A percentile compares a stretch with the other conserved stretches of the same genome.
These are phyloP conservation scores for Campoplex nolae DNA, from an alignment of 2,888 invertebrate genomes.

Conservation along the genomic window DNA sequence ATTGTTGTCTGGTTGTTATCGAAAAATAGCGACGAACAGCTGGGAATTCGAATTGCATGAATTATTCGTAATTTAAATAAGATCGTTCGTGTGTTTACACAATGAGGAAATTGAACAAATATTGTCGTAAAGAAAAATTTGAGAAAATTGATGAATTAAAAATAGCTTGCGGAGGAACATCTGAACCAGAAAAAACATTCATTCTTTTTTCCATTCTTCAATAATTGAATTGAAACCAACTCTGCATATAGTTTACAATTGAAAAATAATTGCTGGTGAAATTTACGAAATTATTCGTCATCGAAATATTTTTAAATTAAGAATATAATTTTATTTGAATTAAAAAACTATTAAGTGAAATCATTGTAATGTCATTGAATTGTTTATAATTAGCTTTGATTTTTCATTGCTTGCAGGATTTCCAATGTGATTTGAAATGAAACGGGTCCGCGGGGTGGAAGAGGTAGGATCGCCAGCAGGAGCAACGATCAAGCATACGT, in stretches of 20 bases:
- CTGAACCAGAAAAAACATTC: no score
- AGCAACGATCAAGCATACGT: slow-evolving; percentile 86
- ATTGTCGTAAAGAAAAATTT: neutral
- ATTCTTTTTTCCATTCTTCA: no score
- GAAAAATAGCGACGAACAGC: neutral
- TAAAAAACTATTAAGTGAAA: neutral
- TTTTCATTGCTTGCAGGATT: slow-evolving; percentile 84
- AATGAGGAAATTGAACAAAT: neutral
- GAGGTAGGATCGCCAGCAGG: slow-evolving; percentile 84
- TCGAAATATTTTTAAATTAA: neutral
- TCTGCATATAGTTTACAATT: no score
- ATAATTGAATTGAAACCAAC: no score
- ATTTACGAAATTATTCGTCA: neutral
- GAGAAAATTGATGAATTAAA: no score
- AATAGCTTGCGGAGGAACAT: neutral
- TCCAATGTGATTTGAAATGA: slow-evolving; percentile 89
- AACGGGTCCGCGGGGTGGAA: slow-evolving; percentile 86
- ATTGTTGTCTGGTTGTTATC: neutral
- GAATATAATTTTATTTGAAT: neutral
- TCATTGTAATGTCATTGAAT: neutral
- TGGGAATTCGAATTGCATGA: neutral
- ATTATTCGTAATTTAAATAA: neutral
- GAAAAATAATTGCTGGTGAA: neutral
- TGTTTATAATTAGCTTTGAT: neutral
- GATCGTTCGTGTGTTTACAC: neutral